Conservation (phyloP, 2,797 vertebrate species). For the Nyctibius grandis region DNA sequence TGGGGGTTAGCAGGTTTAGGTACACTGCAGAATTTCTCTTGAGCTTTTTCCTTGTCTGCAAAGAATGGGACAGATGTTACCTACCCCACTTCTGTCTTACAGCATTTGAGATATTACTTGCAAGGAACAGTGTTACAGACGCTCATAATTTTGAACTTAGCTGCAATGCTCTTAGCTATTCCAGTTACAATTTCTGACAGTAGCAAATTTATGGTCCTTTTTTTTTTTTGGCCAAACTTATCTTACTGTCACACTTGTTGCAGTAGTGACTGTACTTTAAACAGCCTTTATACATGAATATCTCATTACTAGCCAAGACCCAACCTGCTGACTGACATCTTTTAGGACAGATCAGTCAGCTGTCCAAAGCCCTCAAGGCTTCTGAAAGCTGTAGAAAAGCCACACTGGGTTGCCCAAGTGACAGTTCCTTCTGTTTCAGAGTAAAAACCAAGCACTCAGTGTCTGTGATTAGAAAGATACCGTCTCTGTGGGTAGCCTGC, state of each 20-base stretch:
- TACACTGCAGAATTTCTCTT: background rate
- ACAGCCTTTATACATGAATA: background rate
- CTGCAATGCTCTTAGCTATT: slow-evolving; percentile 5
- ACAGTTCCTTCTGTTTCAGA: background rate
- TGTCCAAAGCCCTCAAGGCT: background rate
- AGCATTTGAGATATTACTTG: background rate
- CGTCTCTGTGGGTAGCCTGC: background rate
- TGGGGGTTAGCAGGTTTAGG: background rate
- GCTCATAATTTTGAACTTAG: background rate
- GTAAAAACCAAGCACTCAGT: background rate
- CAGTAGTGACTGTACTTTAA: background rate
- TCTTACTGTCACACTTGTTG: background rate
- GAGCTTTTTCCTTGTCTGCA: background rate
- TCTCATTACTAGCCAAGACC: background rate
- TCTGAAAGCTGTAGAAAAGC: background rate
- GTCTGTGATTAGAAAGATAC: background rate
- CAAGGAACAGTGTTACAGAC: background rate
- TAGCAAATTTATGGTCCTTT: background rate
- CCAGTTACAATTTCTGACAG: slow-evolving; percentile 25
- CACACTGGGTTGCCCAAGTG: background rate
- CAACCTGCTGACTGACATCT: background rate
- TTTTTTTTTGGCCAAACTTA: background rate
- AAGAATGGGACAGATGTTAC: background rate
- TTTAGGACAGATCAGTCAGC: background rate
- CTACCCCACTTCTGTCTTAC: background rate